Evolutionary conservation across 2,113 vertebrate genomes (phyloP).

Genomic region (Trogon surrucura): DNA sequence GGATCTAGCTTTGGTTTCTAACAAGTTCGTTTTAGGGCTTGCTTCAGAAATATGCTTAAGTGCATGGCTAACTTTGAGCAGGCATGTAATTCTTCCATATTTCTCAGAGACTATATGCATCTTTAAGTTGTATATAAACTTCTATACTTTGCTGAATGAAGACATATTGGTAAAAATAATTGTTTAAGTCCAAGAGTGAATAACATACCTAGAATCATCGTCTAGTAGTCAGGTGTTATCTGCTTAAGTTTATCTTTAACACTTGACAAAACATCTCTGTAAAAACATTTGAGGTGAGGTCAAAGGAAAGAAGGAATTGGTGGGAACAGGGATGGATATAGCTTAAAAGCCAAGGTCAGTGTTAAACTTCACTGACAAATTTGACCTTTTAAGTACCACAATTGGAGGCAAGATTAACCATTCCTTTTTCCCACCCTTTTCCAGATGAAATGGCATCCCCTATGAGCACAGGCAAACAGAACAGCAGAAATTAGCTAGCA

Average conservation of each 20-base stretch:
- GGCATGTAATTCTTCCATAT: neutral
- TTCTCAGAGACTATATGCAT: neutral
- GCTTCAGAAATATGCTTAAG: neutral
- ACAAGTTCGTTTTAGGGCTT: neutral
- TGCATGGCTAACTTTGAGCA: neutral
- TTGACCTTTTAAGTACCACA: constrained; percentile 22
- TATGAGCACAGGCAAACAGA: neutral
- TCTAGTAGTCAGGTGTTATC: neutral
- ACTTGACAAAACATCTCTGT: neutral
- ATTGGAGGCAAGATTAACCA: constrained; percentile 4
- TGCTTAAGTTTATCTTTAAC: neutral
- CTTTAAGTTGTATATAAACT: neutral
- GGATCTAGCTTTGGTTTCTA: neutral
- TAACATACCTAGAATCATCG: neutral
- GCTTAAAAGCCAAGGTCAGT: constrained; percentile 11
- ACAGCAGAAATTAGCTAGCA: constrained; percentile 25
- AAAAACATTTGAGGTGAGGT: neutral
- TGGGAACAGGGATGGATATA: neutral
- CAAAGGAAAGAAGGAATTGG: constrained; percentile 1
- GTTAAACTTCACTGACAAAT: constrained; percentile 39
- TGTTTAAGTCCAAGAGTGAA: neutral
- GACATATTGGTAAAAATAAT: neutral
- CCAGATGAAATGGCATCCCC: neutral
- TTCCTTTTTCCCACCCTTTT: neutral
- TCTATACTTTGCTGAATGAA: neutral